Conservation (phyloP, 2,113 vertebrate genomes). For the Aleadryas rufinucha region DNA sequence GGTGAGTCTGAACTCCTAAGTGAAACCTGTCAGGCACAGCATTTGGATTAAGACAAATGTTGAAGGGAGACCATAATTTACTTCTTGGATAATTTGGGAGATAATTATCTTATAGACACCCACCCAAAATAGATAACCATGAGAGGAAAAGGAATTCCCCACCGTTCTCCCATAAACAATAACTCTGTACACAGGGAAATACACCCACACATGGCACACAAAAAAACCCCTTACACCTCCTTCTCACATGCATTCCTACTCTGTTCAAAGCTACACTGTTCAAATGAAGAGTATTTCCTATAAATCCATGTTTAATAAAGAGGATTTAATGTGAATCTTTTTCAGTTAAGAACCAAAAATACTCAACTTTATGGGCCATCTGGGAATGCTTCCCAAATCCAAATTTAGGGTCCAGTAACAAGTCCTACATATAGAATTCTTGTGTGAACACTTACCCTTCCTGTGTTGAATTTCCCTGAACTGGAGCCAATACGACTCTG, state of each 20-base stretch:
- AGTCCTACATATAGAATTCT: conserved; percentile 9
- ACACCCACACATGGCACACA: background rate
- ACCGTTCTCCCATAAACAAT: background rate
- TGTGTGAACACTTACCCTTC: conserved; percentile 24
- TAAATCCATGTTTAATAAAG: conserved; percentile 4
- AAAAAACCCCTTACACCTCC: background rate
- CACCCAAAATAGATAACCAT: background rate
- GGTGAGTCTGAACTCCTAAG: background rate
- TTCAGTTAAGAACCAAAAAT: conserved; percentile 26
- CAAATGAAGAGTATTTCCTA: background rate
- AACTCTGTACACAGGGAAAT: background rate
- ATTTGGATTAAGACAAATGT: background rate
- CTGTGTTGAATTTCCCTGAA: background rate
- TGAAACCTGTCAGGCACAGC: background rate
- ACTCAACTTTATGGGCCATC: conserved; percentile 17
- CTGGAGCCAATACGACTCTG: background rate
- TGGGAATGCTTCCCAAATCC: conserved; percentile 47
- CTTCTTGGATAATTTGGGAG: background rate
- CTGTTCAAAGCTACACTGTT: background rate
- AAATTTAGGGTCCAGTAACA: conserved; percentile 51
- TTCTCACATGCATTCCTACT: background rate
- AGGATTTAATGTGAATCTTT: conserved; percentile 2
- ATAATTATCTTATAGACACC: background rate
- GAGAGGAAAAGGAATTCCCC: background rate
- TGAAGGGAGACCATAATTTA: background rate